Evolutionary conservation across 2,888 invertebrate genomes (phyloP), one percentile per base, ranked within the genome.

Genomic region (Lepidochitona cinerea): DNA sequence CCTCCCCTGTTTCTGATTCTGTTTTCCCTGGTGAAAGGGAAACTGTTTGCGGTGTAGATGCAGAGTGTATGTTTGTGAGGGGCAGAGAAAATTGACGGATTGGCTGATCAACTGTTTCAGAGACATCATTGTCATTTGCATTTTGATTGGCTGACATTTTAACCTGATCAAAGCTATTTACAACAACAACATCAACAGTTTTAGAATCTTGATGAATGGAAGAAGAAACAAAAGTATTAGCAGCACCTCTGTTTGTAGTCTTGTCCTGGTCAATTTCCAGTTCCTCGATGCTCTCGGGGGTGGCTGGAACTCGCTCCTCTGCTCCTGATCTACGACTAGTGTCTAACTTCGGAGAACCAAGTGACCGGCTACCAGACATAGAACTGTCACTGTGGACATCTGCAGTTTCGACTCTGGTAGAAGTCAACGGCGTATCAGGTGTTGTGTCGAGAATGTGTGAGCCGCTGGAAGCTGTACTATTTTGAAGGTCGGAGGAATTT

Each of bases 81-180:
- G 18, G 3, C 23, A 23, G 49, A 49, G 23, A 18, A 18, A 49
- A 49, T 49, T 49, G n/a, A 49, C 49, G 7, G 59, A 59, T 59
- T 59, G 59, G 59, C 4, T 41, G n/a, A n/a, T n/a, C n/a, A n/a
- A 41, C 18, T 18, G 41, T 41, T 41, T 41, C 9, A 26, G 49
- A 49, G 7, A 23, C 49, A 82, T 87, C 89, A 85, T 83, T 87
- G 87, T 88, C 89, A 87, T 86, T 84, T 83, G 86, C 87, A 88
- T 87, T 88, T 87, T 89, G 88, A 88, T 87, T 87, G 86, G 87
- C 87, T 85, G 88, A 85, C 84, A 81, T 37, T 18, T 23, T 12
- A 36, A 37, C 66, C 35, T 35, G 23, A 66, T 66, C 37, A 66
- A n/a, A 35, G 26, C 14, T 18, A 66, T 66, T 37, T 23, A 14